These are phyloP conservation scores for Margaritifera margaritifera DNA, from an alignment of 2,888 invertebrate genomes.

Conservation along the genomic window DNA sequence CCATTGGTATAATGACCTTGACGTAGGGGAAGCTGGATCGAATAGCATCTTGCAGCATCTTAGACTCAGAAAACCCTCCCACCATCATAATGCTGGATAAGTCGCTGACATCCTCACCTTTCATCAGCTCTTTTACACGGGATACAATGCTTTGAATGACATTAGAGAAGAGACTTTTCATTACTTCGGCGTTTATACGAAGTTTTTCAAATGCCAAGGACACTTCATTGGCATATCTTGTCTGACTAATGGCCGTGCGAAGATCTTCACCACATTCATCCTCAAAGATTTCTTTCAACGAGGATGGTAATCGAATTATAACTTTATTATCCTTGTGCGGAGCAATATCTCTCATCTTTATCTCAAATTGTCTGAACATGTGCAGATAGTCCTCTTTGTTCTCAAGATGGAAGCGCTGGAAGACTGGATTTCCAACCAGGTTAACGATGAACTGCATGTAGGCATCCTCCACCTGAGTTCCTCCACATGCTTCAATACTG, in stretches of 20 bases:
- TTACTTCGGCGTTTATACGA: slow-evolving; percentile 7
- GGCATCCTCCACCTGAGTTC: slow-evolving; percentile 24
- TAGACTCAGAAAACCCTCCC: slow-evolving; percentile 32
- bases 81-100: slow-evolving; percentile 27
- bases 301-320: slow-evolving; percentile 15
- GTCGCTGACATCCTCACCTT: slow-evolving; percentile 6
- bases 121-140: slow-evolving; percentile 13
- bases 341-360: background rate
- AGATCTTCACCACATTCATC: slow-evolving; percentile 18
- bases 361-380: slow-evolving; percentile 7
- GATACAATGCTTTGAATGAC: slow-evolving; percentile 10
- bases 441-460: background rate
- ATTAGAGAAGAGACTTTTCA: slow-evolving; percentile 14
- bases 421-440: background rate
- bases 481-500: slow-evolving; percentile 72
- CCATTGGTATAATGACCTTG: slow-evolving; percentile 19
- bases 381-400: background rate
- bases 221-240: slow-evolving; percentile 11
- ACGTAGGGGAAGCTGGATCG: slow-evolving; percentile 16
- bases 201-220: slow-evolving; percentile 19
- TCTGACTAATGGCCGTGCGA: slow-evolving; percentile 8
- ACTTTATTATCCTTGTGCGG: background rate
- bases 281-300: slow-evolving; percentile 17
- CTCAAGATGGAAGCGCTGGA: background rate
- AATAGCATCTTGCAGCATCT: slow-evolving; percentile 15